Percentiles rank a stretch among this genome's conserved stretches.
These are phyloP conservation scores for Nannoperca obscura DNA, from an alignment of 2,797 vertebrate genomes.

Conservation along the genomic window DNA sequence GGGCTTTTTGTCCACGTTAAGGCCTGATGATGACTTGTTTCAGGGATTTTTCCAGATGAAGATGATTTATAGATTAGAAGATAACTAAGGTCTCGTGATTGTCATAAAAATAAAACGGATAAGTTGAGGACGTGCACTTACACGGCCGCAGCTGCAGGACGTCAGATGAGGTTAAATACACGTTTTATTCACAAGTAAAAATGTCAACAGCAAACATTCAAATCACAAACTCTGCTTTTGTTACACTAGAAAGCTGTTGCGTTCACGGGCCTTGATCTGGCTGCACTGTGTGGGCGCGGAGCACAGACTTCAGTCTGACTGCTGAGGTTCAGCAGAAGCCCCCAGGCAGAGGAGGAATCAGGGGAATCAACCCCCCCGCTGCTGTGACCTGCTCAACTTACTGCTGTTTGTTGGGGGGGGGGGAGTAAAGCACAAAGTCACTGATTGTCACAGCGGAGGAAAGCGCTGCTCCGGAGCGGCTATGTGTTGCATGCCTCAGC, in stretches of 20 bases:
- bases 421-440: constrained; percentile 60
- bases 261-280: constrained; percentile 48
- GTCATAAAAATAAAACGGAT: background rate
- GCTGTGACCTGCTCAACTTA: constrained; percentile 50
- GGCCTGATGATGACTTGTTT: background rate
- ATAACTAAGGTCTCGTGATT: background rate
- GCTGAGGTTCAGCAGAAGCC: constrained; percentile 25
- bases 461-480: constrained; percentile 67
- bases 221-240: constrained; percentile 66
- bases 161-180: constrained; percentile 69
- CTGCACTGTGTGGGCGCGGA: constrained; percentile 43
- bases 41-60: background rate
- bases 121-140: background rate
- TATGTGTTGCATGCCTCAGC: constrained; percentile 84
- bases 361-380: no score
- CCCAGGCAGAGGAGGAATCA: constrained; percentile 33
- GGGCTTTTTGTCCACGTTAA: background rate
- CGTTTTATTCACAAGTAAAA: constrained; percentile 80
- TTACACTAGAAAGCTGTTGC: constrained; percentile 71
- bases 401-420: constrained; percentile 29
- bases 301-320: constrained; percentile 34
- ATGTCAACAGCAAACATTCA: constrained; percentile 76
- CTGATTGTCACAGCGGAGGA: constrained; percentile 83
- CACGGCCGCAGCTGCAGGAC: constrained; percentile 44
- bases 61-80: background rate